These are phyloP conservation scores for Branchipolynoe longqiensis DNA, from an alignment of 2,888 invertebrate genomes.

Conservation along the genomic window DNA sequence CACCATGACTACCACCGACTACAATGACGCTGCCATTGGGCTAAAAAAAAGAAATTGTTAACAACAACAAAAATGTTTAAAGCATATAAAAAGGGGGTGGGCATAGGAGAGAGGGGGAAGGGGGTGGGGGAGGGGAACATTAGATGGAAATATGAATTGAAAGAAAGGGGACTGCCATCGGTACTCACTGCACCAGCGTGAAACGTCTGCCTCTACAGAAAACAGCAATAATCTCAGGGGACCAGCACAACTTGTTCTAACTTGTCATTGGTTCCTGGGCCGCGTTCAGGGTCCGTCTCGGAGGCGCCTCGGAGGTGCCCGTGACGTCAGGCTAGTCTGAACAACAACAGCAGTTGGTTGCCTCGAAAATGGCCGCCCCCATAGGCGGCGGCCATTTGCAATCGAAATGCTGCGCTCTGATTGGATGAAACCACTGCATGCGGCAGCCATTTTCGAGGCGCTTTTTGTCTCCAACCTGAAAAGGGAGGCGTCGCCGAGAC, in stretches of 20 bases:
- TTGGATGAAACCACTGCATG: too few relatives aligned
- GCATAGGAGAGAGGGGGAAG: not conserved
- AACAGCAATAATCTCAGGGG: conserved; percentile 4
- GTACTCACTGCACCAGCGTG: conserved; percentile 53
- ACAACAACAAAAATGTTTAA: not conserved
- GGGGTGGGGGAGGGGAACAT: not conserved
- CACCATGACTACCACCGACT: conserved; percentile 25
- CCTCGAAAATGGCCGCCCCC: too few relatives aligned
- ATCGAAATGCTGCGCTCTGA: too few relatives aligned
- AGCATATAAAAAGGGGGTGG: too few relatives aligned
- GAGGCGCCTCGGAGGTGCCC: too few relatives aligned
- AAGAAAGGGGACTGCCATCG: not conserved
- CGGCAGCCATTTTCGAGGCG: too few relatives aligned
- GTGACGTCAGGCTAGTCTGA: not conserved
- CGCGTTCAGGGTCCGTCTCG: too few relatives aligned
- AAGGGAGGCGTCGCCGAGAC: too few relatives aligned
- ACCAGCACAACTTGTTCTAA: not conserved
- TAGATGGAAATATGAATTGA: conserved; percentile 1
- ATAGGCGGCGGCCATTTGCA: too few relatives aligned
- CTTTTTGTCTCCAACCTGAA: too few relatives aligned
- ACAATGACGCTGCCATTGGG: not conserved
- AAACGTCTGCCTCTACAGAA: conserved; percentile 49
- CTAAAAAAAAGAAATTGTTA: not conserved
- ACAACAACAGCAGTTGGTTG: not conserved
- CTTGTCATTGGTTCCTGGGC: not conserved